A percentile compares a stretch with the other conserved stretches of the same genome.
phyloP scores from a whole-genome alignment of 2,113 vertebrate species.

The Ophthalmotilapia sp. region DNA sequence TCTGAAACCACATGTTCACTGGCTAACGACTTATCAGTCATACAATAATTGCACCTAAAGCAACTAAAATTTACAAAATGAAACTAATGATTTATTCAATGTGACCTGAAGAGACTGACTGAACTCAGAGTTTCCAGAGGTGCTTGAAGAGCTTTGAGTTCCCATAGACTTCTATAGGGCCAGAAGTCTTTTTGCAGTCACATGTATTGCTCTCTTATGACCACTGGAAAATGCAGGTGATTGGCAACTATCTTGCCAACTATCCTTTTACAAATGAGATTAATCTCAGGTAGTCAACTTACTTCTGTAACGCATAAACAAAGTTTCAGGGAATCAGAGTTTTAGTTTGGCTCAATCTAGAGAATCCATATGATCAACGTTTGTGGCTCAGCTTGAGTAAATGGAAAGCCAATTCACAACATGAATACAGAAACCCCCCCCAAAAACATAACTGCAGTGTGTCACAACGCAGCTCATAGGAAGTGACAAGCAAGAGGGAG shows the following conservation, averaged over 20 bases:
- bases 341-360: background rate
- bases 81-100: background rate
- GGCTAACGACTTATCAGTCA: background rate
- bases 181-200: background rate
- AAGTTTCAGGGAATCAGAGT: background rate
- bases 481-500: rapidly evolving
- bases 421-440: background rate
- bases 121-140: background rate
- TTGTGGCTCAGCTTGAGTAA: background rate
- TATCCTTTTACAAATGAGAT: background rate
- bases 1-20: background rate
- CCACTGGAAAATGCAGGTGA: background rate
- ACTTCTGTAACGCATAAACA: background rate
- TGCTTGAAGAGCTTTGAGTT: background rate
- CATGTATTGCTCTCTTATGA: rapidly evolving
- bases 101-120: background rate
- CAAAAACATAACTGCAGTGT: background rate
- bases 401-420: background rate
- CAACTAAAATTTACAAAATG: background rate
- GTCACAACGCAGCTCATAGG: rapidly evolving
- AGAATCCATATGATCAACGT: background rate
- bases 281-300: background rate
- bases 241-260: rapidly evolving
- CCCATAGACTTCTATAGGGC: background rate
- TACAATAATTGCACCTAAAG: background rate